Conservation (phyloP, 2,113 vertebrate genomes). For the Oncorhynchus tshawytscha region DNA sequence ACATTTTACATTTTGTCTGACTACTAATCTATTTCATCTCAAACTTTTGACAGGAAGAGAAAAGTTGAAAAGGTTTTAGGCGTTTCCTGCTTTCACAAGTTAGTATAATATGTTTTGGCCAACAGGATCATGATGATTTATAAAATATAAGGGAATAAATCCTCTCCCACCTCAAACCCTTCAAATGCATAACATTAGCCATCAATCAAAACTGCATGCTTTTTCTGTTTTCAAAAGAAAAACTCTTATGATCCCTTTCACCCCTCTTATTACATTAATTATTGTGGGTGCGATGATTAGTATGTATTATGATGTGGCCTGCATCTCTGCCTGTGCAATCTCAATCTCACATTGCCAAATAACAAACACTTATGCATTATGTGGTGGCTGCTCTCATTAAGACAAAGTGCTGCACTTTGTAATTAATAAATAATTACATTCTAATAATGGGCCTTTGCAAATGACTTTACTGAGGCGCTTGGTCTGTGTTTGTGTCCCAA, state of each 20-base stretch:
- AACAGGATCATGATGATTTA: not conserved
- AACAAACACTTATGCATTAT: conserved; percentile 12
- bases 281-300: not conserved
- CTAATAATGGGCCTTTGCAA: conserved; percentile 31
- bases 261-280: not conserved
- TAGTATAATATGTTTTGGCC: conserved; percentile 8
- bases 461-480: conserved; percentile 35
- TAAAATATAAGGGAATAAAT: not conserved
- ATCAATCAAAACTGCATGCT: not conserved
- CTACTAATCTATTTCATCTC: not conserved
- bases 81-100: not conserved
- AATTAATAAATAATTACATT: conserved; percentile 25
- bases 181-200: not conserved
- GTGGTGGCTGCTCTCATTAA: conserved; percentile 27
- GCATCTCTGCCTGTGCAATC: not conserved
- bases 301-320: not conserved
- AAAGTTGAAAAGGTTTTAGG: conserved; percentile 3
- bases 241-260: not conserved
- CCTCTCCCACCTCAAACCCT: not conserved
- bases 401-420: conserved; percentile 14
- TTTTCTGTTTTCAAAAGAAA: not conserved
- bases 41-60: not conserved
- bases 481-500: no score
- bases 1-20: conserved; percentile 21
- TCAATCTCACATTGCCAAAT: not conserved